These are phyloP conservation scores for Notocelia uddmanniana DNA, from an alignment of 2,888 invertebrate species.

Conservation along the genomic window DNA sequence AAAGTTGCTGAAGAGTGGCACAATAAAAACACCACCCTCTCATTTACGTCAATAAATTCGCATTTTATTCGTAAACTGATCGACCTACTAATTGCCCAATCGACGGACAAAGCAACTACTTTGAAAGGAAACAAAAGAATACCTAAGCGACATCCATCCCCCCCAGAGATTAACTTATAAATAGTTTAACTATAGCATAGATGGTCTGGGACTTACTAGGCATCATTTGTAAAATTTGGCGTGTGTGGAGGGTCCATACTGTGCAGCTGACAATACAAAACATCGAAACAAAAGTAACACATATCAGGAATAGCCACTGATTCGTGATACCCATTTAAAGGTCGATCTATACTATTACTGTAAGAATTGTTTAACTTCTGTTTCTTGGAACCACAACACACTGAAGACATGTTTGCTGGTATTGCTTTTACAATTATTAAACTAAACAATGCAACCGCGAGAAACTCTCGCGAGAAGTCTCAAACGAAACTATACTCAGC, in stretches of 20 bases:
- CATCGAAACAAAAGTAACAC: constrained; percentile 99
- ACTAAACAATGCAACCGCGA: constrained; percentile 64
- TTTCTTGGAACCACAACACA: constrained; percentile 96
- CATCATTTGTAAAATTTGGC: constrained; percentile 97
- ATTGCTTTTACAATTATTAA: constrained; percentile 56
- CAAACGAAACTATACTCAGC: constrained; percentile 64
- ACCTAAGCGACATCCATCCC: constrained; percentile 12
- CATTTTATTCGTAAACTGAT: constrained; percentile 21
- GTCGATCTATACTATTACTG: constrained; percentile 86
- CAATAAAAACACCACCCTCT: constrained; percentile 22
- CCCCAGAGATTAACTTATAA: constrained; percentile 19
- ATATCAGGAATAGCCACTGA: constrained; percentile 96
- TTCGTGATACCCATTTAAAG: constrained; percentile 82
- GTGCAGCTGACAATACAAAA: constrained; percentile 97
- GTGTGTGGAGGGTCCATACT: constrained; percentile 96
- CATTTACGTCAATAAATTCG: constrained; percentile 21
- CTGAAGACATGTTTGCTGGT: constrained; percentile 90
- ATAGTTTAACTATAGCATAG: constrained; percentile 43
- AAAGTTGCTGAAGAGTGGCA: constrained; percentile 23
- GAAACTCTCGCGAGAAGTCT: constrained; percentile 55
- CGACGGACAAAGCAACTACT: constrained; percentile 32
- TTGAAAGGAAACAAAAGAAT: constrained; percentile 35
- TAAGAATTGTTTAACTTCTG: constrained; percentile 92
- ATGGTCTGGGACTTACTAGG: constrained; percentile 91
- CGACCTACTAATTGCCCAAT: constrained; percentile 34